Evolutionary conservation across 1,140 invertebrate species (phyloP), one percentile per base, ranked within the genome.

Genomic region (Trinorchestia longiramus): DNA sequence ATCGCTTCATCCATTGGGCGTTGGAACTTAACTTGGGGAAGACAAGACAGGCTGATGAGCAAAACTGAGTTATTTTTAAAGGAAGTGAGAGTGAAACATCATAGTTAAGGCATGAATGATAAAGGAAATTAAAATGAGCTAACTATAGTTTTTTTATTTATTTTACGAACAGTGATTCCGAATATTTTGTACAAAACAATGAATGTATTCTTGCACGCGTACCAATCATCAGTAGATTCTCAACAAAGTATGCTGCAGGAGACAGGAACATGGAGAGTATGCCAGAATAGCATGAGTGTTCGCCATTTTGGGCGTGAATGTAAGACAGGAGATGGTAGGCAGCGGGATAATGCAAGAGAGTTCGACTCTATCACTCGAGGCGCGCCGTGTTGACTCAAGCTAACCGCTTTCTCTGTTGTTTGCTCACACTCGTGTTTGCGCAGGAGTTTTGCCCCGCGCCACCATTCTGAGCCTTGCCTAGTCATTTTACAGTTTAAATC

Each of bases 401-500:
- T 90, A 90, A 90, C 88, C 88, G 88, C 88, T 90, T 90, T 90
- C 88, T 90, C 88, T 42, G 88, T 90, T 90, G 88, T 90, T 90
- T 90, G 88, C 88, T 90, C 88, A 90, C 88, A 90, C 88, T 90
- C 43, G 41, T 90, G 88, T 90, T 90, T 90, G 88, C 88, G n/a
- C 88, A 42, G 88, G 88, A 90, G 88, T 90, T 90, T 90, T 90
- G 88, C 88, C 43, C 43, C 41, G 88, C 43, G 88, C 88, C 88
- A 90, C 88, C 88, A 90, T 90, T 90, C 88, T 90, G 88, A 90
- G 88, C 88, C 88, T 42, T 90, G 88, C 88, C 88, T 90, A 90
- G 88, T 90, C 88, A 90, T 90, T 90, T 90, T 90, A 90, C 88
- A 90, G 88, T 90, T 90, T 90, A 90, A 90, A 90, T 90, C 43